A percentile compares a stretch with the other conserved stretches of the same genome.
Evolutionary conservation across 1,140 invertebrate species (phyloP).

Genomic region (Drosophila setifemur): DNA sequence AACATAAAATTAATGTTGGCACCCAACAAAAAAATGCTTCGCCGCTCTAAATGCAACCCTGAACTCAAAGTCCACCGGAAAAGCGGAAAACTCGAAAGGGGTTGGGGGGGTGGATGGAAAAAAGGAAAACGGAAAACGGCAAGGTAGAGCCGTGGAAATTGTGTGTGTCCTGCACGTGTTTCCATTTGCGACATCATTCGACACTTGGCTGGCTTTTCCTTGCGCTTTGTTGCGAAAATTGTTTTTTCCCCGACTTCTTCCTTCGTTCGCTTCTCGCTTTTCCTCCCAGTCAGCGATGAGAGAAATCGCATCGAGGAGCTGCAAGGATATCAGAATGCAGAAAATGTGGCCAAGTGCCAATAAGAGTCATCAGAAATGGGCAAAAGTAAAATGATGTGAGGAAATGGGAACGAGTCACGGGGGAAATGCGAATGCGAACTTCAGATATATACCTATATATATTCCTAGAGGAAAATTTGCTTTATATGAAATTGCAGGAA

Average conservation of each 20-base stretch:
- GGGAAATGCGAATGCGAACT: slow-evolving; percentile 13
- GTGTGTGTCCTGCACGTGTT: slow-evolving; percentile 61
- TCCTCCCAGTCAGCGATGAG: slow-evolving; percentile 31
- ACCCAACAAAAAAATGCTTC: slow-evolving; percentile 75
- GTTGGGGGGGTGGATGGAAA: not conserved
- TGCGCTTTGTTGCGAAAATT: slow-evolving; percentile 58
- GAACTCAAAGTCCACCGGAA: not conserved
- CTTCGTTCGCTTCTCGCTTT: not conserved
- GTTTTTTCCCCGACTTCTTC: slow-evolving; percentile 35
- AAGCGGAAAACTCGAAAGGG: not conserved
- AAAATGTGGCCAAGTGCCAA: slow-evolving; percentile 69
- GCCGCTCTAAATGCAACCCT: slow-evolving; percentile 30
- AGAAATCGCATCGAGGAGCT: slow-evolving; percentile 47
- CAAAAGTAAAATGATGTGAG: slow-evolving; percentile 22
- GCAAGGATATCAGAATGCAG: slow-evolving; percentile 48
- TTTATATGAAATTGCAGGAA: no score
- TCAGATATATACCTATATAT: not conserved
- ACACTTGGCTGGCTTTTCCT: slow-evolving; percentile 40
- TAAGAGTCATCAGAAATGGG: slow-evolving; percentile 50
- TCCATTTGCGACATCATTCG: slow-evolving; percentile 53
- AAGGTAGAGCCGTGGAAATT: slow-evolving; percentile 21
- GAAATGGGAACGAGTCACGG: slow-evolving; percentile 19
- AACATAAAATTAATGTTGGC: slow-evolving; percentile 81
- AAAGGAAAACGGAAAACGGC: not conserved
- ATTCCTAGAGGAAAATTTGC: no score